Base-by-base conservation (phyloP, 2,797 vertebrate genomes). In the Spinus olivaceus region DNA sequence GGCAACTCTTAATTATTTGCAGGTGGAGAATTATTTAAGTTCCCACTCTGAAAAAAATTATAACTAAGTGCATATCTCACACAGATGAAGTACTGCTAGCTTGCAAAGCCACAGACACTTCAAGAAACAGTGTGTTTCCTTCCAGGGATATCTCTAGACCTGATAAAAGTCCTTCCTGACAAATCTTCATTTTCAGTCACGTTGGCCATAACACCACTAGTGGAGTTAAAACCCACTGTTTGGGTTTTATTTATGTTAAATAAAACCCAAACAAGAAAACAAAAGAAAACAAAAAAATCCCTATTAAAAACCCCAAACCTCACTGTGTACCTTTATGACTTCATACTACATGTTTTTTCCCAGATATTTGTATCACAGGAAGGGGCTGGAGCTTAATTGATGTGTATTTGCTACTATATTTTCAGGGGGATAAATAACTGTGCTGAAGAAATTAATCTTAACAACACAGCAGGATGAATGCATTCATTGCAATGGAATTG, bases 61-160 rank as follows among this genome's bases (percentile, higher is more conserved):
- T 6, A 41, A 0, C 1, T 7, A 37, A 0, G 1, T 27, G 32
- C 1, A 9, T 13, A n/a, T 19, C 37, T 44, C 37, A 66, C 32
- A 44, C 13, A 28, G 23, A 37, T 8, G 9, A 66, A 74, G 42
- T 59, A 51, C 9, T 27, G 39, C 11, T 49, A 41, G 14, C 44
- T 44, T 95, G 56, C 32, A 81, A 69, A 86, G 19, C 16, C 17
- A 39, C 2, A 65, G 39, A 72, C 13, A 50, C 24, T 51, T 42
- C 49, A 86, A 72, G 23, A 63, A 79, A 54, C 18, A 10, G 9
- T 11, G 17, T 64, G 33, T 60, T 67, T 78, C 54, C 50, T 56
- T 46, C 35, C 61, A 65, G 22, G 5, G 20, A 3, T 57, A 64
- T 61, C 90, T 71, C 46, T 44, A 35, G 39, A 47, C 21, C 32